Percentiles rank a stretch among this genome's conserved stretches.
These are phyloP conservation scores for Patella depressa DNA, from an alignment of 2,888 invertebrate species.

Conservation along the genomic window DNA sequence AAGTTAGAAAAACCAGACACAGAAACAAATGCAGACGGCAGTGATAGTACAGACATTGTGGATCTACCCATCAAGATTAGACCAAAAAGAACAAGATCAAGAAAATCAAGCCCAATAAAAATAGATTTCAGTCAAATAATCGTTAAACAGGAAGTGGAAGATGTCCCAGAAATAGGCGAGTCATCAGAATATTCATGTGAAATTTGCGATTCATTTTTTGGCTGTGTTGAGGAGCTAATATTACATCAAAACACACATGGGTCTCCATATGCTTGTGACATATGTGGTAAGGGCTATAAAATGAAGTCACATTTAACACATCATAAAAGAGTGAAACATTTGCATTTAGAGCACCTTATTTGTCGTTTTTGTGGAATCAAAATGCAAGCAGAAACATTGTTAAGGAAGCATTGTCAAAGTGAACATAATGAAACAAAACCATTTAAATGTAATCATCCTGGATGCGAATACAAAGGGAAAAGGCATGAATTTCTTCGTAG, in stretches of 20 bases:
- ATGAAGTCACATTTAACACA: slow-evolving; percentile 46
- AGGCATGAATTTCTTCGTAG: slow-evolving; percentile 46
- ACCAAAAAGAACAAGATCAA: background rate
- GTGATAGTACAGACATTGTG: background rate
- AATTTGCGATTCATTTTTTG: slow-evolving; percentile 6
- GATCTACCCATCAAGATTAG: too few relatives aligned
- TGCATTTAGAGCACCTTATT: slow-evolving; percentile 32
- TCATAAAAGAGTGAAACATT: slow-evolving; percentile 44
- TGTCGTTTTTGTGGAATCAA: slow-evolving; percentile 44
- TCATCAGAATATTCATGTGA: slow-evolving; percentile 7
- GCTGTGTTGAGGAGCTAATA: background rate
- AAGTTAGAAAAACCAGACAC: too few relatives aligned
- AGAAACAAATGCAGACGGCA: background rate
- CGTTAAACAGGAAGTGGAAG: background rate
- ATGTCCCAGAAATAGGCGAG: background rate
- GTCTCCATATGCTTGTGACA: slow-evolving; percentile 35
- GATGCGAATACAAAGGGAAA: slow-evolving; percentile 44
- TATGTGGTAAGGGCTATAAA: slow-evolving; percentile 44
- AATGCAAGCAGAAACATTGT: slow-evolving; percentile 37
- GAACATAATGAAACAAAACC: slow-evolving; percentile 45
- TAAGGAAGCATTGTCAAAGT: slow-evolving; percentile 40
- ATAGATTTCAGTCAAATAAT: background rate
- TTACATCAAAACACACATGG: background rate
- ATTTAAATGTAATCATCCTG: slow-evolving; percentile 45
- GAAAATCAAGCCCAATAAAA: background rate